Conservation (phyloP, 2,888 invertebrate species). For the Rhorus exstirpatorius region DNA sequence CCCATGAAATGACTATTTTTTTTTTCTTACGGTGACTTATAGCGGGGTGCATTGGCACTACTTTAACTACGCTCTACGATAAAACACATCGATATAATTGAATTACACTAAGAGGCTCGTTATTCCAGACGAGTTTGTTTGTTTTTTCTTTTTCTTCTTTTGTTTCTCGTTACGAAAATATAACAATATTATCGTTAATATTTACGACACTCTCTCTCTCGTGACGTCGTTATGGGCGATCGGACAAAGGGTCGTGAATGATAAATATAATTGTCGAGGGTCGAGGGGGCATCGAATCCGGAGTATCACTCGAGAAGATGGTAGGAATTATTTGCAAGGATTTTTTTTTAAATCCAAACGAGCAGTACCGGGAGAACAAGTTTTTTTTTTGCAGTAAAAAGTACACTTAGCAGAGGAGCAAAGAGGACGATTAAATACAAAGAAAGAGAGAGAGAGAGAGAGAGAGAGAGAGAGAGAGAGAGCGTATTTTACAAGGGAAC, state of each 20-base stretch:
- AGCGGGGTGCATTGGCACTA: slow-evolving; percentile 81
- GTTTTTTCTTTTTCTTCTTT: slow-evolving; percentile 38
- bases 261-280: no score
- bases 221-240: background rate
- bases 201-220: slow-evolving; percentile 60
- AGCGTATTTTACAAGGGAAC: slow-evolving; percentile 57
- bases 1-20: slow-evolving; percentile 85
- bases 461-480: no score
- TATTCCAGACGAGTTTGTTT: slow-evolving; percentile 43
- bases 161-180: background rate
- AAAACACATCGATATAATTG: slow-evolving; percentile 67
- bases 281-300: background rate
- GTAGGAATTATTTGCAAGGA: background rate
- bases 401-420: background rate
- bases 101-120: slow-evolving; percentile 61
- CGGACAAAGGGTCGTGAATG: background rate
- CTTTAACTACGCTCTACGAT: slow-evolving; percentile 79
- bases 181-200: slow-evolving; percentile 36
- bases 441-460: slow-evolving; percentile 31
- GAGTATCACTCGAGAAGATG: background rate
- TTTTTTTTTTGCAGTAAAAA: slow-evolving; percentile 8
- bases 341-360: background rate
- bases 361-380: slow-evolving; percentile 3
- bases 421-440: background rate
- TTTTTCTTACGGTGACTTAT: slow-evolving; percentile 76